phyloP scores from a whole-genome alignment of 2,113 vertebrate genomes.

The Leuciscus idus region DNA sequence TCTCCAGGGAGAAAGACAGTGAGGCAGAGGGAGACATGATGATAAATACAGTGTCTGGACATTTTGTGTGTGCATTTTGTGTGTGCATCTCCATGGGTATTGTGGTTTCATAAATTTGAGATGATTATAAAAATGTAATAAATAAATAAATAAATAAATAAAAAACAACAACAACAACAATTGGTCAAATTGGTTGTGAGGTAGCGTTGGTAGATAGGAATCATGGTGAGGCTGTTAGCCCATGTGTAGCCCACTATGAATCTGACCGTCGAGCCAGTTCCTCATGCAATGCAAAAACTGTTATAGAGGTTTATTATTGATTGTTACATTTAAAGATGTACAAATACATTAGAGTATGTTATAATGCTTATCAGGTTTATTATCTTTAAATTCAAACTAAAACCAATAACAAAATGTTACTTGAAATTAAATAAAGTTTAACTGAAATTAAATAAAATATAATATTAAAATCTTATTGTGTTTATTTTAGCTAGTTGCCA shows the following conservation, averaged over 20 bases:
- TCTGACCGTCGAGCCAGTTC: neutral
- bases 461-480: no score
- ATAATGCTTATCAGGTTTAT: no score
- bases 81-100: neutral
- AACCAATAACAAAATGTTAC: no score
- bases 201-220: neutral
- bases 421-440: no score
- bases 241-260: neutral
- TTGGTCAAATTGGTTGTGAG: slow-evolving; percentile 43
- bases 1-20: slow-evolving; percentile 44
- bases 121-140: slow-evolving; percentile 35
- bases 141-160: neutral
- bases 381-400: no score
- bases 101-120: slow-evolving; percentile 29
- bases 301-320: no score
- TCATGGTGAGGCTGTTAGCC: neutral
- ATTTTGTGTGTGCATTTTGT: neutral
- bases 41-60: neutral
- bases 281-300: neutral
- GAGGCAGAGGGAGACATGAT: neutral
- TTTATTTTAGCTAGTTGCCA: no score
- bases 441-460: no score
- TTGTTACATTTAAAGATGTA: no score
- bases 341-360: no score
- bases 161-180: no score